Evolutionary conservation across 2,888 invertebrate species (phyloP), one percentile per base, ranked within the genome.

Genomic region (Pyrochroa serraticornis): DNA sequence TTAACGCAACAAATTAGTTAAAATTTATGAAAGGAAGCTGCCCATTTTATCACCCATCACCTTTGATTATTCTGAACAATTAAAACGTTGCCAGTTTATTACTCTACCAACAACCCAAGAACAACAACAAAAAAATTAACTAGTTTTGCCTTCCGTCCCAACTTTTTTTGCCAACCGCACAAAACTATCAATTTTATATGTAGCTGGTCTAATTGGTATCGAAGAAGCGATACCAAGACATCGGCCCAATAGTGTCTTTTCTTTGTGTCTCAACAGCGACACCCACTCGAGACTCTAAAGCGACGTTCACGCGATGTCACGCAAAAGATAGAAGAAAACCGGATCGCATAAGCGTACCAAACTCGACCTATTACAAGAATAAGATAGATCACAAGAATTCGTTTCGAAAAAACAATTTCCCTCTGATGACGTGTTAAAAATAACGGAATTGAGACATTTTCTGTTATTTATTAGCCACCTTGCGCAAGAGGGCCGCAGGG

Each of bases 381-480:
- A 72, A 70, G 71, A 69, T 71, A 69, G 70, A 68, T 71, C 70
- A 72, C 72, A 71, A 64, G 67, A 72, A 72, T 70, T 65, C 72
- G 71, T 64, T 68, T 67, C 69, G 68, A 60, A 62, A 68, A 70
- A 67, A 68, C 66, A 65, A 71, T 66, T 69, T 67, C 68, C 66
- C 48, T 43, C 35, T 3, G 33, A 12, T 64, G 63, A 58, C 59
- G 66, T 64, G 60, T 60, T 62, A 63, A 64, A 62, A 64, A 60
- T 65, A 62, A 64, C 64, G 62, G 66, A 69, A 71, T 73, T 64
- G 66, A 71, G 72, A 68, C 68, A 72, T 72, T 70, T 69, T 63
- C 63, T 53, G 62, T 70, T 66, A 66, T 69, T 67, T 67, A 65
- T 64, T 61, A 55, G 58, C 47, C 52, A 57, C 43, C 51, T 62